Conservation (phyloP, 2,113 vertebrate genomes). For the Aegotheles bennettii region DNA sequence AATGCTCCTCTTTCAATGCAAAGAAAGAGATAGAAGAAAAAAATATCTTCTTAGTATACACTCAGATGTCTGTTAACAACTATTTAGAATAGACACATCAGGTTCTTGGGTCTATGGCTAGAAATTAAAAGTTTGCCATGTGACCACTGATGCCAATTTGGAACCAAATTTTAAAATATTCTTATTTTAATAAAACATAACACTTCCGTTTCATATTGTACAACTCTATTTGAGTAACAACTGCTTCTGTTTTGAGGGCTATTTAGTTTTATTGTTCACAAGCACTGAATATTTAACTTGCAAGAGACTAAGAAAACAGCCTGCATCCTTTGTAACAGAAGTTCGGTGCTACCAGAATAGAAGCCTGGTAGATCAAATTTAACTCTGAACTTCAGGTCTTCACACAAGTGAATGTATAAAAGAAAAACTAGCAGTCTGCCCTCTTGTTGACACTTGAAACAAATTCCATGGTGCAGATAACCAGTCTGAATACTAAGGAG, state of each 20-base stretch:
- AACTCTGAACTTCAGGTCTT: background rate
- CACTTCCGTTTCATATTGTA: rapidly evolving
- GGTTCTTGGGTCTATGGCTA: background rate
- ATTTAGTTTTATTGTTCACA: background rate
- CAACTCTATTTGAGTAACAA: background rate
- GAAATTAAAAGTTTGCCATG: background rate
- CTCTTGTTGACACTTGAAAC: background rate
- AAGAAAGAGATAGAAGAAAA: background rate
- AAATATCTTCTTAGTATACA: background rate
- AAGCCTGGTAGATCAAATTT: background rate
- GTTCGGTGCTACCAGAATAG: background rate
- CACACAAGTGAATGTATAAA: background rate
- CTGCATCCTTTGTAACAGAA: background rate
- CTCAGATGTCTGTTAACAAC: background rate
- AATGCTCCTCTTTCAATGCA: background rate
- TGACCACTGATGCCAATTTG: background rate
- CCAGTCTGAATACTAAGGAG: background rate
- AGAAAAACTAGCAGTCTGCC: background rate
- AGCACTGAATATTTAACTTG: background rate
- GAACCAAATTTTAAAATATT: background rate
- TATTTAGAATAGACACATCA: background rate
- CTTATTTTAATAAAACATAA: background rate
- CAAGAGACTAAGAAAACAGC: background rate
- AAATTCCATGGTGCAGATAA: background rate
- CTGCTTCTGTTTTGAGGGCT: background rate